These are phyloP conservation scores for Prosapia bicincta DNA, from an alignment of 2,888 invertebrate species.

Conservation along the genomic window DNA sequence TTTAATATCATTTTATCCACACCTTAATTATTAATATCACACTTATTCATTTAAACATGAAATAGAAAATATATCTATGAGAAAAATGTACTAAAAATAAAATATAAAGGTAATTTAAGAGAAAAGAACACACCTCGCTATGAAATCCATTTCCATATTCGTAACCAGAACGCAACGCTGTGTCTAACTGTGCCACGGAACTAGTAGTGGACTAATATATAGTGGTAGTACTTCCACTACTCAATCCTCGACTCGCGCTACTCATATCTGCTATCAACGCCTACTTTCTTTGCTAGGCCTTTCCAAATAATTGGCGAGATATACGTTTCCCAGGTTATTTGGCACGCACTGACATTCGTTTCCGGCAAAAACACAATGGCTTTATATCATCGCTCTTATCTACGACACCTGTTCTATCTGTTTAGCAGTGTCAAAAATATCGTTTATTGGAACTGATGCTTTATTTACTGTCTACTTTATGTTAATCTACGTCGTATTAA, in stretches of 20 bases:
- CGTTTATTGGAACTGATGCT: background rate
- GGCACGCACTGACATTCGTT: background rate
- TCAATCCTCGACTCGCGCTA: background rate
- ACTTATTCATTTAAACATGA: no score
- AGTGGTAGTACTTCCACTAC: background rate
- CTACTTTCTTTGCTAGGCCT: background rate
- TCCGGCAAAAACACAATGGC: background rate
- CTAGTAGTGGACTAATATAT: background rate
- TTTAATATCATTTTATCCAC: no score
- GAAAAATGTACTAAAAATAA: no score
- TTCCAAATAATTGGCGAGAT: background rate
- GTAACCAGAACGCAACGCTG: background rate
- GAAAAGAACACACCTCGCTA: background rate
- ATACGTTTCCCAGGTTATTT: background rate
- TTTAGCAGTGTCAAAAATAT: background rate
- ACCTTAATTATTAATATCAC: no score
- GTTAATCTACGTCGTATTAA: no score
- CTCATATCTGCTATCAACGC: background rate
- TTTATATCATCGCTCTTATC: background rate
- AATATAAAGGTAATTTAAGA: no score
- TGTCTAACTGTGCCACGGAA: background rate
- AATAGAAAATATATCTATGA: no score
- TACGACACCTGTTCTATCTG: background rate
- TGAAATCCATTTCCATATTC: background rate
- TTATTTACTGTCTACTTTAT: background rate